Base-by-base conservation (phyloP, 1,140 invertebrate genomes). In the Brachionus koreanus region DNA sequence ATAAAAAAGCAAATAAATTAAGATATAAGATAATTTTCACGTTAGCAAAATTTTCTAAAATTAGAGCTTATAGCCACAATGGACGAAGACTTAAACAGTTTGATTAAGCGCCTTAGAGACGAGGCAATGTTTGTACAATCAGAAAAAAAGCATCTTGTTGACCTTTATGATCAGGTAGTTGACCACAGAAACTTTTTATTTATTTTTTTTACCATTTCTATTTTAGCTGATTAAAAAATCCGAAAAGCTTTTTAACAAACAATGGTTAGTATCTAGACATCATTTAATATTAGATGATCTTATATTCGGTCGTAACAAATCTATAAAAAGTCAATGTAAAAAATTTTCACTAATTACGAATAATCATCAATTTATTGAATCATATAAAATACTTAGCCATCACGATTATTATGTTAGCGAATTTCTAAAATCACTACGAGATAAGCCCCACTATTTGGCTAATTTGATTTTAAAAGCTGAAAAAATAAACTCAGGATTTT, bases 401-500 rank as follows among this genome's bases (percentile, higher is more conserved):
- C 90, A 95, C 90, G 92, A 94, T 85, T 91, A 92, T 19, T 88
- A 92, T 52, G 92, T 94, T 84, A 92, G 93, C 33, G 93, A 95
- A 85, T 91, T 96, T 52, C 87, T 97, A 16, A 87, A 86, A 82
- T 91, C 91, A 84, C 86, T 97, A 23, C 90, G 94, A 83, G 92
- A 92, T 75, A 93, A 93, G 33, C 94, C 95, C 0, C 91, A 93
- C 85, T 88, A 96, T 6, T 86, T 96, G 42, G 94, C 94, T 0
- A 88, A 92, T 13, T 93, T 93, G 87, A 89, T 97, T 13, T 91
- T 92, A 1, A 90, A 92, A n/a, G 93, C 93, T 0, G 94, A 96
- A 85, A 90, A 90, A 83, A 83, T 90, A 19, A 86, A 85, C 69
- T 63, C 85, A 5, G 89, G 91, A 19, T 89, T 90, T 19, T 74